These are phyloP conservation scores for Riparia riparia DNA, from an alignment of 2,113 vertebrate species.

Conservation along the genomic window DNA sequence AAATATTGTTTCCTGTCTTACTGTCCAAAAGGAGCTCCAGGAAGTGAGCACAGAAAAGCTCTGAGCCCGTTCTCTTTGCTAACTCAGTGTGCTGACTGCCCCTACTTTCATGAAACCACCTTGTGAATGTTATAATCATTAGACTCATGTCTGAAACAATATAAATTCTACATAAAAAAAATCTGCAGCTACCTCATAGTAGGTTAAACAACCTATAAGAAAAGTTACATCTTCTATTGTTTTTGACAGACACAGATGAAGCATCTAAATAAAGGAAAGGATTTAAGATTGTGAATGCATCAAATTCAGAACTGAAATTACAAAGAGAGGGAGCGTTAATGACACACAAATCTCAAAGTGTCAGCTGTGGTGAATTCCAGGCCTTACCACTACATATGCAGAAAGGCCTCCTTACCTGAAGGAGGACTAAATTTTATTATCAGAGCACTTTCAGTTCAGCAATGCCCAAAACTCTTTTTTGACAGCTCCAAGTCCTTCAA, in stretches of 20 bases:
- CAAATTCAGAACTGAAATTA: neutral
- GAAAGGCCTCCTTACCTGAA: neutral
- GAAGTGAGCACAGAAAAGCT: neutral
- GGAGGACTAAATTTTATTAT: neutral
- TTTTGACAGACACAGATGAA: neutral
- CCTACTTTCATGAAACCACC: neutral
- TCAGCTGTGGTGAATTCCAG: neutral
- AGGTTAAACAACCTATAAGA: neutral
- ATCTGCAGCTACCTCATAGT: neutral
- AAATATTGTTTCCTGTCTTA: neutral
- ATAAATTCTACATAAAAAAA: neutral
- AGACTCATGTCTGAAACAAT: neutral
- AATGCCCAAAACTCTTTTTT: neutral
- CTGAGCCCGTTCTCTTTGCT: neutral
- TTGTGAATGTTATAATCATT: neutral
- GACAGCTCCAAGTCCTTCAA: neutral
- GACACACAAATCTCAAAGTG: neutral
- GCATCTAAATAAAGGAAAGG: neutral
- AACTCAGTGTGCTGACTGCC: neutral
- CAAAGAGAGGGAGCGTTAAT: neutral
- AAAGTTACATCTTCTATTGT: neutral
- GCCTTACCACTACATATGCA: fast-evolving
- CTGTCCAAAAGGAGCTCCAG: neutral
- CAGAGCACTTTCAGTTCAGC: neutral
- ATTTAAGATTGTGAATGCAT: neutral